phyloP scores from a whole-genome alignment of 2,888 invertebrate species.

The Perithous albicinctus region DNA sequence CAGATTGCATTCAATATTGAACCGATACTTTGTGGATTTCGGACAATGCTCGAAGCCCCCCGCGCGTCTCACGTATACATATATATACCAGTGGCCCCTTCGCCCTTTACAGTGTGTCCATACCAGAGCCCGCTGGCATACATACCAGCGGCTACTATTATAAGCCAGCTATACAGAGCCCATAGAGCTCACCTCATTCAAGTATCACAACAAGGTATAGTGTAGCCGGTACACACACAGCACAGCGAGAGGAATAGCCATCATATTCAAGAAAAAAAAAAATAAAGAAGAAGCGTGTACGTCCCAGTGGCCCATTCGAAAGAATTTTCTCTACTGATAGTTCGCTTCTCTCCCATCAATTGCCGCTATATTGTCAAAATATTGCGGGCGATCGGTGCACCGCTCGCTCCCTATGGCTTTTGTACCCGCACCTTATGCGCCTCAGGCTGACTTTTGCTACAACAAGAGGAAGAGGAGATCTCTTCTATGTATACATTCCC shows the following conservation, averaged over 20 bases:
- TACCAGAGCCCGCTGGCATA: slow-evolving; percentile 5
- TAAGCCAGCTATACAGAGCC: too few species aligned
- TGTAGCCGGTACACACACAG: background rate
- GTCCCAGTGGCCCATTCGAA: slow-evolving; percentile 64
- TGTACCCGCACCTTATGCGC: slow-evolving; percentile 63
- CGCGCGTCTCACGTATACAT: too few species aligned
- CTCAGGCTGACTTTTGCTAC: slow-evolving; percentile 66
- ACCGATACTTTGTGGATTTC: slow-evolving; percentile 82
- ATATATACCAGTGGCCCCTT: slow-evolving; percentile 45
- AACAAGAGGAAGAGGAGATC: slow-evolving; percentile 42
- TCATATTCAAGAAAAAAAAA: too few species aligned
- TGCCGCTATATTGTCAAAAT: slow-evolving; percentile 84
- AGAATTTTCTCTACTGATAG: slow-evolving; percentile 66
- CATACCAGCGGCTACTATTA: slow-evolving; percentile 1
- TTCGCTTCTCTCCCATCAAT: slow-evolving; percentile 77
- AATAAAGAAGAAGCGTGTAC: slow-evolving; percentile 50
- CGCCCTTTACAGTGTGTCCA: background rate
- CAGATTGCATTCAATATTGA: slow-evolving; percentile 76
- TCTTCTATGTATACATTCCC: slow-evolving; percentile 58
- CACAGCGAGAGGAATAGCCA: slow-evolving; percentile 52
- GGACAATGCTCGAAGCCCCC: slow-evolving; percentile 74
- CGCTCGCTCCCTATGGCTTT: slow-evolving; percentile 58
- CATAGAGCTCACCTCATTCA: slow-evolving; percentile 48
- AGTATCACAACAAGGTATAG: slow-evolving; percentile 50
- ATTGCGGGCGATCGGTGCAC: slow-evolving; percentile 83